Evolutionary conservation across 2,888 invertebrate species (phyloP).

Genomic region (Flexamia atlantica): DNA sequence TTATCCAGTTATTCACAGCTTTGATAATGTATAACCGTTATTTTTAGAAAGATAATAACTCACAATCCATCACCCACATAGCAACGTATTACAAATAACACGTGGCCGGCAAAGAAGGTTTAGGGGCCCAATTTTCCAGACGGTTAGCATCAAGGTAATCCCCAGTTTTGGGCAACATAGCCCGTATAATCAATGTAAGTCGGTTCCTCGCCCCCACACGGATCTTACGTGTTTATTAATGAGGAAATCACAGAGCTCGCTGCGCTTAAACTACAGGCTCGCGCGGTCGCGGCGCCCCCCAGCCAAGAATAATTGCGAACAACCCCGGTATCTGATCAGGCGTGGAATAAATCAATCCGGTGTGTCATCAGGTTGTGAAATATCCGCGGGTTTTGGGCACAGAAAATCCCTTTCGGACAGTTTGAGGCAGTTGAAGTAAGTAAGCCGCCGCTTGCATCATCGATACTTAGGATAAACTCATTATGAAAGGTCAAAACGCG

Average conservation of each 20-base stretch:
- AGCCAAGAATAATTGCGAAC: constrained; percentile 32
- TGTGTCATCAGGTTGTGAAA: constrained; percentile 21
- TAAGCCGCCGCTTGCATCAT: neutral
- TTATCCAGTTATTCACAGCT: no score
- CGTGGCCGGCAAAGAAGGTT: neutral
- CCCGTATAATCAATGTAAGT: constrained; percentile 29
- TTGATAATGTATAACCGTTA: no score
- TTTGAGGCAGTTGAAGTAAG: neutral
- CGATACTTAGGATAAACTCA: no score
- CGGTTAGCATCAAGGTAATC: constrained; percentile 27
- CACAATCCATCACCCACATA: neutral
- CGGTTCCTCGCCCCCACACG: constrained; percentile 36
- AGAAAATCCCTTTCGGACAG: neutral
- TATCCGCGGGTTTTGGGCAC: constrained; percentile 1
- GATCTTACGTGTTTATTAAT: constrained; percentile 52
- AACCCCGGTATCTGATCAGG: constrained; percentile 40
- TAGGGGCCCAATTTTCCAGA: constrained; percentile 29
- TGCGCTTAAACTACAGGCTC: constrained; percentile 19
- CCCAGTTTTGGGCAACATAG: constrained; percentile 19
- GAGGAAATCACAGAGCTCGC: constrained; percentile 52
- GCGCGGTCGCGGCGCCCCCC: constrained; percentile 22
- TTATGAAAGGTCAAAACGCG: no score
- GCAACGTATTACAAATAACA: constrained; percentile 19
- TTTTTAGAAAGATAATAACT: constrained; percentile 5
- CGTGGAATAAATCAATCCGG: constrained; percentile 26